Evolutionary conservation across 2,888 invertebrate species (phyloP), one percentile per base, ranked within the genome.

Genomic region (Chrysolina americana): DNA sequence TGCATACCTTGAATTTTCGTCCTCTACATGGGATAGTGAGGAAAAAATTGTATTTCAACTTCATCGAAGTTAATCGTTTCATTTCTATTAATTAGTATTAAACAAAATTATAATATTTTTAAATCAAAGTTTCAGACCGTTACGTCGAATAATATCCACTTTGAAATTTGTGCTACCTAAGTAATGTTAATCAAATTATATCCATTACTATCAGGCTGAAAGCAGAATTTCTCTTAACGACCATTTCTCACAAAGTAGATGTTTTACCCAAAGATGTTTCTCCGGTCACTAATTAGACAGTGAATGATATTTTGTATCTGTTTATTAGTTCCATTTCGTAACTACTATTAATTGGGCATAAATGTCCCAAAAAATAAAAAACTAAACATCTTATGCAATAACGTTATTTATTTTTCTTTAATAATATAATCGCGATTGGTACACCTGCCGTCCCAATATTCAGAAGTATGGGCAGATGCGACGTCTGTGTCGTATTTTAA

Each of bases 381-480:
- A 17, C 65, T 64, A 71, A 74, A 72, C 69, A 59, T 68, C 76
- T 79, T 79, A 79, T 72, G 79, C 77, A 79, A 79, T 77, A 73
- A 74, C 68, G 78, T 76, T 78, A 78, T 80, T 80, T 80, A 79
- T 80, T 80, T 80, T 78, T 80, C 71, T 79, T 77, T 78, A 80
- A 77, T 81, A 81, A 81, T 82, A 81, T 82, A 81, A 83, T 83
- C 80, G 81, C 82, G 79, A 82, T 79, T 79, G 78, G 78, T 78
- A 81, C 83, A 83, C 83, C 83, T 83, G 83, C 82, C 80, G 83
- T 80, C 81, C 83, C 83, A 83, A 83, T 83, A 83, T 83, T 83
- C 82, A 82, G 80, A 83, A 83, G 80, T 81, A 83, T 78, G 81
- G 80, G 83, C 83, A 83, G 83, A 83, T 83, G 83, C 81, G 77